Evolutionary conservation across 2,888 invertebrate species (phyloP).

Genomic region (Galerucella nymphaeae): DNA sequence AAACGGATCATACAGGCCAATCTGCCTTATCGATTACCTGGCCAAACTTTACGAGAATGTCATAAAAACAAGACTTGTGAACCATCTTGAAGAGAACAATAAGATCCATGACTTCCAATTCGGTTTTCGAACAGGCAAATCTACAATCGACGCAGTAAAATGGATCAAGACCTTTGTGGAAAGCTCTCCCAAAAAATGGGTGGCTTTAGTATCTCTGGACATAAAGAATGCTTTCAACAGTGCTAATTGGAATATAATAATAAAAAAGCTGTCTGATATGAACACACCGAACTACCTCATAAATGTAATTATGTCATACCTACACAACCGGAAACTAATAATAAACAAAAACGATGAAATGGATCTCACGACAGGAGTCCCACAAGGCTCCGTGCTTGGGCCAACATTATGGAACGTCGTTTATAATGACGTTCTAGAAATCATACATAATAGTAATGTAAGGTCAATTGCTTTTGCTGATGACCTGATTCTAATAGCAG

Average conservation of each 20-base stretch:
- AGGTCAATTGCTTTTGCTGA: neutral
- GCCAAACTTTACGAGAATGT: slow-evolving; percentile 28
- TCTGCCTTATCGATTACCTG: slow-evolving; percentile 12
- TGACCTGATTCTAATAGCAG: neutral
- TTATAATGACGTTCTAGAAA: neutral
- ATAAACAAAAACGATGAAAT: neutral
- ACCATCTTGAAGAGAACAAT: slow-evolving; percentile 15
- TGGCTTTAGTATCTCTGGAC: slow-evolving; percentile 16
- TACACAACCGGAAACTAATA: neutral
- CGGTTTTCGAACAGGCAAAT: slow-evolving; percentile 12
- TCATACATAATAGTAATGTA: neutral
- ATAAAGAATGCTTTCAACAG: slow-evolving; percentile 28
- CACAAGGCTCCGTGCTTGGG: neutral
- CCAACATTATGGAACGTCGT: neutral
- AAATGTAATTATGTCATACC: neutral
- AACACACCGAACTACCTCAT: neutral
- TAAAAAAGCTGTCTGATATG: neutral
- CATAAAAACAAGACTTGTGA: slow-evolving; percentile 10
- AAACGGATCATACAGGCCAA: slow-evolving; percentile 8
- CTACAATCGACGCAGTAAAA: slow-evolving; percentile 23
- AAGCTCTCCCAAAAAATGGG: slow-evolving; percentile 8
- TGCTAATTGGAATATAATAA: slow-evolving; percentile 10
- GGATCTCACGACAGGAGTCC: neutral
- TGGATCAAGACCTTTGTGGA: slow-evolving; percentile 1
- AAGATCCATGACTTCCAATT: slow-evolving; percentile 16